Evolutionary conservation across 1,140 invertebrate species (phyloP).

Genomic region (Hermetia illucens): DNA sequence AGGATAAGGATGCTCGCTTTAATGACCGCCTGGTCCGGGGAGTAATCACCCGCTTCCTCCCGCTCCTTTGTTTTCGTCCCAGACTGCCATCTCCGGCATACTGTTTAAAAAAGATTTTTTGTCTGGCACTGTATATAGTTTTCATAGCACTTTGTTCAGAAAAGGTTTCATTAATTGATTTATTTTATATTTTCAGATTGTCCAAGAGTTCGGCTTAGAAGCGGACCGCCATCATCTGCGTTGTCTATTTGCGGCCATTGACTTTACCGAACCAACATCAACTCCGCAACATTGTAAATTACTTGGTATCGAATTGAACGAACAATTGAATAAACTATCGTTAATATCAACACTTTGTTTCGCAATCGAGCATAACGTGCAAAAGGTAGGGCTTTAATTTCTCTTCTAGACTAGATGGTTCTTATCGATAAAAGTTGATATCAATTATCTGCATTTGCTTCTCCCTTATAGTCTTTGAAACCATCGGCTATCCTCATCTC

Average conservation of each 20-base stretch:
- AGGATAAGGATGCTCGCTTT: too few species aligned
- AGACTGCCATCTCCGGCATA: too few species aligned
- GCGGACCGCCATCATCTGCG: slow-evolving; percentile 76
- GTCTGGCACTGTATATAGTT: too few species aligned
- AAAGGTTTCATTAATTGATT: slow-evolving; percentile 1
- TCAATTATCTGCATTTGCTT: neutral
- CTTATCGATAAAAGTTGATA: slow-evolving; percentile 5
- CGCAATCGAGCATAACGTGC: slow-evolving; percentile 57
- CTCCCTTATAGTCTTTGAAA: slow-evolving; percentile 49
- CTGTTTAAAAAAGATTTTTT: too few species aligned
- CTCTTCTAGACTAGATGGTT: slow-evolving; percentile 1
- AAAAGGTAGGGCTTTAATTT: slow-evolving; percentile 35
- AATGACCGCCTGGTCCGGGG: too few species aligned
- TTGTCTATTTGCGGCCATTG: slow-evolving; percentile 65
- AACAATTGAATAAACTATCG: slow-evolving; percentile 57
- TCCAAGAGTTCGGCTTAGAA: slow-evolving; percentile 67
- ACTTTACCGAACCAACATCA: slow-evolving; percentile 42
- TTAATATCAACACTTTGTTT: slow-evolving; percentile 63
- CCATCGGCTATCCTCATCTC: slow-evolving; percentile 61
- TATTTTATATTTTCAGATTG: slow-evolving; percentile 43
- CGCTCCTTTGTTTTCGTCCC: too few species aligned
- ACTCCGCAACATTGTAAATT: slow-evolving; percentile 52
- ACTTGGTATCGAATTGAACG: slow-evolving; percentile 54
- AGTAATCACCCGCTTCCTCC: too few species aligned
- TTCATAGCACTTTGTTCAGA: too few species aligned